These are phyloP conservation scores for Grammomys surdaster DNA, from an alignment of 2,113 vertebrate species.

Conservation along the genomic window DNA sequence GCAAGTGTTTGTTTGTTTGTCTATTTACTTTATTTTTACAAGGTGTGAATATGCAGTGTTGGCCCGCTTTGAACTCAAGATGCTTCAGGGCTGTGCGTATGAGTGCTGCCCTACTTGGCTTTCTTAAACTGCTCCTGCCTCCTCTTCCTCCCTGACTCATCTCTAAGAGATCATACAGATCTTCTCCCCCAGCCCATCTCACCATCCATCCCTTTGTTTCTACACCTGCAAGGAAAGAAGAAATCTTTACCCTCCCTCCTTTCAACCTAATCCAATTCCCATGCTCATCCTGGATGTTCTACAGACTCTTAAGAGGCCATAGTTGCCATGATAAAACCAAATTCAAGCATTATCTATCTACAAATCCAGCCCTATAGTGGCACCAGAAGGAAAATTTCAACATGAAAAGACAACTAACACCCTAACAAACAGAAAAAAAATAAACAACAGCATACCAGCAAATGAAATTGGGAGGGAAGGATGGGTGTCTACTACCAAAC, in stretches of 20 bases:
- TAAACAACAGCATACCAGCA: background rate
- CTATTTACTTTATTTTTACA: background rate
- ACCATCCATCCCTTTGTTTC: background rate
- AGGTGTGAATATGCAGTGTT: background rate
- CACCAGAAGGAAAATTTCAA: background rate
- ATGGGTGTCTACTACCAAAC: background rate
- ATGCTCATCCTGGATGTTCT: background rate
- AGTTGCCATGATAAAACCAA: background rate
- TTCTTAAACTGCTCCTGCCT: background rate
- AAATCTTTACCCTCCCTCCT: background rate
- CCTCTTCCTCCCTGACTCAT: background rate
- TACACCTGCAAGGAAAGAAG: background rate
- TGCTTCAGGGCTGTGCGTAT: background rate
- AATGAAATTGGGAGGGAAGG: background rate
- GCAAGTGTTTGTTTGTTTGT: background rate
- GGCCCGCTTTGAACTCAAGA: background rate
- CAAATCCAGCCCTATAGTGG: background rate
- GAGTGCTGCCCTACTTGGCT: background rate
- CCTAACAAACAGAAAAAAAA: background rate
- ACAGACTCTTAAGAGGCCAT: background rate
- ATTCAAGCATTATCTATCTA: background rate
- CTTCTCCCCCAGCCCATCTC: background rate
- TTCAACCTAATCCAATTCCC: background rate
- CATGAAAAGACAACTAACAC: background rate
- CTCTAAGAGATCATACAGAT: background rate